Base-by-base conservation (phyloP, 92 coral and sea anemone species). In the Desmophyllum pertusum region DNA sequence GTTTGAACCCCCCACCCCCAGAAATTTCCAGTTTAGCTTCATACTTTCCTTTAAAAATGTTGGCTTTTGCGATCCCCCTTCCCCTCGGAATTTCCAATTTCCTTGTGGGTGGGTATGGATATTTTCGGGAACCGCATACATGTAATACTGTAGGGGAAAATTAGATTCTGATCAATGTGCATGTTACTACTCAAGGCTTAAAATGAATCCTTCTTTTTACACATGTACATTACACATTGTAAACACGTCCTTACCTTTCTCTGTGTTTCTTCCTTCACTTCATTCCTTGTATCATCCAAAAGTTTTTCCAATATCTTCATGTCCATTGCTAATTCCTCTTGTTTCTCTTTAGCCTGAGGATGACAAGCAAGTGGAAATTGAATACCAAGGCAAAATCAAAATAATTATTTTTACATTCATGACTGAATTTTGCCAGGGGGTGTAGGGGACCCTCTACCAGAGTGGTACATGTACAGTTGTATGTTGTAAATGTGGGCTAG, bases 281-380 rank as follows among this genome's bases (percentile, higher is more conserved):
- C 94, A 71, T 97, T 94, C 74, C 93, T 89, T n/a, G 99, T 94
- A 62, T 97, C 99, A 31, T 97, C 99, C 72, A 94, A 75, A 4
- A 97, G 92, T 68, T 93, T 97, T 72, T 97, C 97, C 40, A 97
- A 82, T 68, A 94, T 91, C 83, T 94, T 93, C 94, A 91, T 95
- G 51, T 97, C 99, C 74, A 97, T 42, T 48, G 99, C 99, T 55
- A 89, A 43, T 64, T 97, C 99, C 43, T 97, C 99, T 63, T 97
- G 95, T 77, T 87, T 97, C 63, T 97, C 98, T 88, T 93, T 93
- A 15, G 98, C 98, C 97, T 93, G 81, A 17, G 21, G 25, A 85
- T 39, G 14, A 46, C 55, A 35, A 51, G 36, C 55, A 35, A 51
- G 36, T 46, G 19, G 18, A 31, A 46, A 43, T 48, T 6, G 33